Conservation (phyloP, 1,140 invertebrate species). For the Megalonaias nervosa region DNA sequence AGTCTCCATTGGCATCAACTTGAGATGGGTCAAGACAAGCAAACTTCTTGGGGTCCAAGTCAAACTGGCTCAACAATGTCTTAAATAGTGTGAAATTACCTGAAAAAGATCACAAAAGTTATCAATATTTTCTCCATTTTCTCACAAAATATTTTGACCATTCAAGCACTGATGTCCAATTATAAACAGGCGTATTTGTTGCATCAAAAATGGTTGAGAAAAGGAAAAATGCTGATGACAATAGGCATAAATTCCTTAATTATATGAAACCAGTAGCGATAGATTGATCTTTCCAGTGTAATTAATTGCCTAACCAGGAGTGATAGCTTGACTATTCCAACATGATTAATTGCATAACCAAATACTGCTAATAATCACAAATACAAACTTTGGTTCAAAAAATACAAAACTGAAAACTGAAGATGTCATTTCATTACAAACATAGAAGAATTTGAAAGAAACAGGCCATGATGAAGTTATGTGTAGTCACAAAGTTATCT, state of each 20-base stretch:
- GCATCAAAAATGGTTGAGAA: not conserved
- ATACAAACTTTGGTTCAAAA: not conserved
- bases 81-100: conserved; percentile 52
- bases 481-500: no score
- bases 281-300: no score
- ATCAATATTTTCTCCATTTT: no score
- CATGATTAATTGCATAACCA: not conserved
- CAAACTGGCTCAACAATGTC: conserved; percentile 42
- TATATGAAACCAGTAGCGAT: no score
- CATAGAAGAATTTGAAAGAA: no score
- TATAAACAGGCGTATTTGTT: not conserved
- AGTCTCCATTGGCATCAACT: conserved; percentile 46
- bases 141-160: no score
- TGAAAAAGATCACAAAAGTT: conserved; percentile 4
- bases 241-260: no score
- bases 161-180: no score
- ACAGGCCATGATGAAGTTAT: no score
- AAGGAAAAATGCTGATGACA: not conserved
- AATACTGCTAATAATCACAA: not conserved
- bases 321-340: not conserved
- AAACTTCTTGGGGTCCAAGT: conserved; percentile 42
- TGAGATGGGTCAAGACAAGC: conserved; percentile 37
- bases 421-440: no score
- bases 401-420: no score
- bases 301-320: not conserved